Evolutionary conservation across 2,113 vertebrate species (phyloP).

Genomic region (Bubo scandiacus): DNA sequence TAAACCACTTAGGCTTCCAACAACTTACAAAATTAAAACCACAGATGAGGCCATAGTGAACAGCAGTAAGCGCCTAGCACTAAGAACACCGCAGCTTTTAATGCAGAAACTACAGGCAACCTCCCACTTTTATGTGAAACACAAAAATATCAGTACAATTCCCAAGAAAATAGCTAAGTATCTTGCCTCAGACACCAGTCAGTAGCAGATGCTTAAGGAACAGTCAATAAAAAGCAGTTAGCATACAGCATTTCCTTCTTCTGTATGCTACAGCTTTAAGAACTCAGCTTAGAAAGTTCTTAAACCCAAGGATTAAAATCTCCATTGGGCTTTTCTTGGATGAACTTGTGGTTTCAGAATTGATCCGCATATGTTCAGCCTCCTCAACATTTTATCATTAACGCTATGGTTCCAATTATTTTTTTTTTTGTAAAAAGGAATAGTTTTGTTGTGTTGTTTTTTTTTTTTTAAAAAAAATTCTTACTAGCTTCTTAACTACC

Average conservation of each 20-base stretch:
- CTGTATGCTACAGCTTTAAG: neutral
- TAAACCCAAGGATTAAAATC: neutral
- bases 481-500: neutral
- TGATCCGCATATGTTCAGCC: accelerated
- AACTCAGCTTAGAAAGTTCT: neutral
- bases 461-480: neutral
- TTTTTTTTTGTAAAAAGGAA: neutral
- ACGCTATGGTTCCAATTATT: neutral
- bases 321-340: neutral
- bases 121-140: neutral
- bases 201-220: neutral
- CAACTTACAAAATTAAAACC: neutral
- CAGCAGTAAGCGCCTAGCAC: neutral
- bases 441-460: neutral
- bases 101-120: neutral
- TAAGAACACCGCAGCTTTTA: neutral
- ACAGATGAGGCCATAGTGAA: neutral
- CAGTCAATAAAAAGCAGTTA: neutral
- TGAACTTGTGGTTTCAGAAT: neutral
- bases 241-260: neutral
- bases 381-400: neutral
- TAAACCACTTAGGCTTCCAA: neutral
- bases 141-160: neutral
- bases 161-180: neutral
- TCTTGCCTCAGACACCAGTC: neutral